phyloP scores from a whole-genome alignment of 2,113 vertebrate genomes.

The Glaucidium brasilianum region DNA sequence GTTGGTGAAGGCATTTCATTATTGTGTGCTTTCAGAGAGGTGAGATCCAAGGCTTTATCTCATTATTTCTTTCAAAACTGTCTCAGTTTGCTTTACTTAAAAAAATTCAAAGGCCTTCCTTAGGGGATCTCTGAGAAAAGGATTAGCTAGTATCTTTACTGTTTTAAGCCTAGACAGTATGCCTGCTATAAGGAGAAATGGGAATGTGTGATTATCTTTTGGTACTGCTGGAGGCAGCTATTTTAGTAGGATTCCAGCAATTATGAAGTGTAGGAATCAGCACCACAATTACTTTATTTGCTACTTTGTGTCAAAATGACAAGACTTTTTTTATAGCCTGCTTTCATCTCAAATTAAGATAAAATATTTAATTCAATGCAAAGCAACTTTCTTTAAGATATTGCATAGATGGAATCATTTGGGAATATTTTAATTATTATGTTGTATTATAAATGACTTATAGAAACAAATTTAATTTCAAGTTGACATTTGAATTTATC shows the following conservation, averaged over 20 bases:
- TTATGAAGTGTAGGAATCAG: not conserved
- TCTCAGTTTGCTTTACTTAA: not conserved
- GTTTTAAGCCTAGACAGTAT: not conserved
- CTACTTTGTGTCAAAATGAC: not conserved
- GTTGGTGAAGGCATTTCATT: not conserved
- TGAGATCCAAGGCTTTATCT: not conserved
- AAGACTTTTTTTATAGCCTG: not conserved
- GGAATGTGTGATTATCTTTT: not conserved
- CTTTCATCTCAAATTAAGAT: not conserved
- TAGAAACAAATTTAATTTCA: not conserved
- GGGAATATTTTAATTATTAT: not conserved
- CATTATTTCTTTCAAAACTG: not conserved
- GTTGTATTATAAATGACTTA: not conserved
- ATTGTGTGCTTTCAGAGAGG: not conserved
- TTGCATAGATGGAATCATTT: not conserved
- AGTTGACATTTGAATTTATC: not conserved
- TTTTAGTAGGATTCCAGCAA: not conserved
- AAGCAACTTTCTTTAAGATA: not conserved
- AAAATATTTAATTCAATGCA: not conserved
- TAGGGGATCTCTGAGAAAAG: not conserved
- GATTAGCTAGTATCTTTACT: not conserved
- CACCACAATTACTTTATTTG: not conserved
- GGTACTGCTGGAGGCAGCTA: not conserved
- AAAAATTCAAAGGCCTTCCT: not conserved
- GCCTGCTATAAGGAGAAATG: not conserved